Conservation (phyloP, 2,888 invertebrate genomes). For the Arctia plantaginis region DNA sequence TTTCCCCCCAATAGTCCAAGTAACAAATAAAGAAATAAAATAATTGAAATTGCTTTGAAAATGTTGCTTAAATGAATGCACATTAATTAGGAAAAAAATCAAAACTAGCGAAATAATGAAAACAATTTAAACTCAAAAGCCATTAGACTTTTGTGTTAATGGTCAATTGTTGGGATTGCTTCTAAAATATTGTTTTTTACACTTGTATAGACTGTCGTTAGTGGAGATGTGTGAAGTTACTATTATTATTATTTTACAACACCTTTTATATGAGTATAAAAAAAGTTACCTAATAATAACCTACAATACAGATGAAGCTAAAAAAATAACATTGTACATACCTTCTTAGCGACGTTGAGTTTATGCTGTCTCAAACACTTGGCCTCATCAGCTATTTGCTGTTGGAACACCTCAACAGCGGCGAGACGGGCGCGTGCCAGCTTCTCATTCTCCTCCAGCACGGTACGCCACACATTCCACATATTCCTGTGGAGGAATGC, state of each 20-base stretch:
- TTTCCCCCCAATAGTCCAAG: too few relatives aligned
- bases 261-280: background rate
- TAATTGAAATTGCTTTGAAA: too few relatives aligned
- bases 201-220: too few relatives aligned
- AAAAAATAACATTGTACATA: conserved; percentile 55
- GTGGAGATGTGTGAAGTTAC: too few relatives aligned
- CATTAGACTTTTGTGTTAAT: background rate
- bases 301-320: background rate
- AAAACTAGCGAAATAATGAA: background rate
- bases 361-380: conserved; percentile 94
- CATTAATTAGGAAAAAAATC: too few relatives aligned
- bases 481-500: conserved; percentile 90
- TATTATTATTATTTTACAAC: background rate
- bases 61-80: too few relatives aligned
- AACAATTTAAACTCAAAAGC: too few relatives aligned
- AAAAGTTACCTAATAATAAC: background rate
- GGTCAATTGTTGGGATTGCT: background rate
- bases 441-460: conserved; percentile 97
- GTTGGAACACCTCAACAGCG: conserved; percentile 97
- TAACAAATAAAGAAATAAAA: too few relatives aligned
- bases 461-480: conserved; percentile 99
- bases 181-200: background rate
- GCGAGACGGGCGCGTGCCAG: conserved; percentile 95
- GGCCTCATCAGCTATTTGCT: conserved; percentile 97
- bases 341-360: conserved; percentile 93